Base-by-base conservation (phyloP, 1,140 invertebrate genomes). In the Hycleus cichorii region DNA sequence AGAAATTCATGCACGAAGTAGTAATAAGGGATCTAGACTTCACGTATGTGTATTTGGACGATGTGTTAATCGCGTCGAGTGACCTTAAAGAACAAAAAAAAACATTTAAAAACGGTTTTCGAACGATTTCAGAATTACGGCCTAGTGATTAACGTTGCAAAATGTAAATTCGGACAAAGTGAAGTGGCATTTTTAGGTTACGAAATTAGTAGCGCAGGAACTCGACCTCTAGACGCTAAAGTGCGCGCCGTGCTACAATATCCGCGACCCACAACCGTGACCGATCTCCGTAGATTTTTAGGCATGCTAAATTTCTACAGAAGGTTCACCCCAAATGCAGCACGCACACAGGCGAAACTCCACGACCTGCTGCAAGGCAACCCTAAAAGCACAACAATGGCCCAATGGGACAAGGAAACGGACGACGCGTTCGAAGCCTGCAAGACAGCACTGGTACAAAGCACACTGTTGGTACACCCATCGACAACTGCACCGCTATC, bases 1-100 rank as follows among this genome's bases (percentile, higher is more conserved):
- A 80, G 64, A 59, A 80, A 2, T 73, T 77, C 24, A 79, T 83
- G 55, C 72, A 80, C 59, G 50, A 74, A 12, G 67, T 80, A 3
- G 57, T n/a, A n/a, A n/a, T 79, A 4, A 46, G 49, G 24, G 67
- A 50, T 8, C 62, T 74, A 24, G 57, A 64, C 11, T 75, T 66
- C 53, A 39, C 48, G 3, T 76, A 66, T 43, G 43, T 57, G 38
- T 74, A 71, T 45, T 63, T 75, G 1, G 71, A 76, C 47, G 72
- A 76, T 47, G 67, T 76, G 42, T 40, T 77, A 0, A 63, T 77
- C n/a, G 68, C 67, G 0, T 72, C 71, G 8, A 42, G 45, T 6
- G 32, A 75, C 38, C 27, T 44, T 42, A 11, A 59, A 18, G 71
- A 73, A 10, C 40, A n/a, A 42, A 1, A 42, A 42, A 10, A 2